Base-by-base conservation (phyloP, 2,113 vertebrate species). In the Pelusios castaneus region DNA sequence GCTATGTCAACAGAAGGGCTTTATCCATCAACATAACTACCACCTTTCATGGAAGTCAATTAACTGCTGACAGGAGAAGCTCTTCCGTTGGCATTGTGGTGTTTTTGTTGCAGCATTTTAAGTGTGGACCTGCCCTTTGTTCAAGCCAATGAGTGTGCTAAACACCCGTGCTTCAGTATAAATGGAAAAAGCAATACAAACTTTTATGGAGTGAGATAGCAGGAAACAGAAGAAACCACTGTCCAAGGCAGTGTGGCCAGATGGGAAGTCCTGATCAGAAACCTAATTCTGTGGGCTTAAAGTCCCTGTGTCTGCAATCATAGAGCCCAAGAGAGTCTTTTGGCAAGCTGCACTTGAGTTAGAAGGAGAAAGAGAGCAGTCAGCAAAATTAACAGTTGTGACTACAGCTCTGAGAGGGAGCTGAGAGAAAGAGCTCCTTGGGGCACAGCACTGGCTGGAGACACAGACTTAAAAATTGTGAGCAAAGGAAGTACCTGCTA, bases 171-270 rank as follows among this genome's bases (percentile, higher is more conserved):
- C 85, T 80, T 41, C 56, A 85, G 87, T 38, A 25, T 76, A 11
- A 5, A 24, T 5, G 2, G 5, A 77, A 73, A n/a, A n/a, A 73
- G 10, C 21, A 73, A 41, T 73, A 21, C 41, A 41, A 73, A 14
- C n/a, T n/a, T 88, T 85, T 5, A 84, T 31, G 9, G 63, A 82
- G 3, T 22, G 27, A 63, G 27, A 52, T 10, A 2, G 3, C 25
- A 84, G 76, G 8, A 89, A 88, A 90, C 4, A 89, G 38, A 60
- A 41, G 1, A 60, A 54, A 3, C 0, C 0, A 3, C 80, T 31
- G 25, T 21, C n/a, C 24, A 58, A 1, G 5, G 38, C 1, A 52
- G 47, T 10, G 85, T 13, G 73, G 80, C 63, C 21, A 9, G 54
- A 51, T 2, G 8, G 11, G 10, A 91, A 90, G 6, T 41, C 9